Evolutionary conservation across 64 coral and sea anemone genomes (phyloP), one percentile per base, ranked within the genome.

Genomic region (Dendrophyllia cribrosa): DNA sequence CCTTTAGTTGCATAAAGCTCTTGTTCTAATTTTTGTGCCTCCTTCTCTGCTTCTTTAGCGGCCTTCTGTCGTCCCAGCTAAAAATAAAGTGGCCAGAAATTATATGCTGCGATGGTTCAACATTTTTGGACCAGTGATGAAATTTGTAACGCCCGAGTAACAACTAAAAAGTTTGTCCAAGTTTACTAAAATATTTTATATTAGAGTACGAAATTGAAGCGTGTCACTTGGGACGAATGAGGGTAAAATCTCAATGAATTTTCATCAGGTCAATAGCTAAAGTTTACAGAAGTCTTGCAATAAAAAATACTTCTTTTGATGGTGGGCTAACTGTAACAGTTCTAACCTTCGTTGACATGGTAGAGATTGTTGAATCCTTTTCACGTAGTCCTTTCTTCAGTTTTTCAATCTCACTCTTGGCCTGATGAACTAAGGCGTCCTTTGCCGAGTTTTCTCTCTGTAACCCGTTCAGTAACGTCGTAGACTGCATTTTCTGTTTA

Each of bases 381-480:
- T 94, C 95, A 15, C 76, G 88, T 46, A 97, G 64, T 60, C 94
- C 90, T 69, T 90, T 97, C 83, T 94, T 97, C 19, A 91, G 82
- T 72, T 97, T 97, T 58, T 74, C 93, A 73, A 94, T 74, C 52
- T 97, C 95, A 23, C 24, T 83, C 51, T 97, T 97, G 0, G 88
- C 81, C 55, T 97, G 95, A 20, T 94, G 87, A 34, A 94, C 51
- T 46, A 97, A 34, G 6, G 91, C 72, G 75, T 97, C 95, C 79
- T 97, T 97, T n/a, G 95, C 92, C 5, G 95, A 97, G 79, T 91
- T 97, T 9, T 97, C 95, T 53, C 95, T 81, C 75, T 97, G 95
- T 17, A 97, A 51, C 19, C 85, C 89, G 55, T 97, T 97, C 82
- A 97, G 70, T 13, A 97, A 72, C 10, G 92, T 94, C 6, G 95